Evolutionary conservation across 1,140 invertebrate species (phyloP).

Genomic region (Heliconius hermathena): DNA sequence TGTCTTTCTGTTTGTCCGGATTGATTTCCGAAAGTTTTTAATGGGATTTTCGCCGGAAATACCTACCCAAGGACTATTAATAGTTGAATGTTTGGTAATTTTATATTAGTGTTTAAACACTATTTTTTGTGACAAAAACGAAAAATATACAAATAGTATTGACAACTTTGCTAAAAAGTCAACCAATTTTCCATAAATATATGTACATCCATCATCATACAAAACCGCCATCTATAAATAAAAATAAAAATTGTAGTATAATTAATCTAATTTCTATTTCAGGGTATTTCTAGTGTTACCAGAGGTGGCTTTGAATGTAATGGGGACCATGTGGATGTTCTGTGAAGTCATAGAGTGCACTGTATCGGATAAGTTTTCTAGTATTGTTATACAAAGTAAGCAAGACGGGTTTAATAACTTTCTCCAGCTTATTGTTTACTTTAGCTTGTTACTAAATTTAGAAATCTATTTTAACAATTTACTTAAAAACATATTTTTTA

Average conservation of each 20-base stretch:
- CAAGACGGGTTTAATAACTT: constrained; percentile 19
- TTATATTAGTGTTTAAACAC: no score
- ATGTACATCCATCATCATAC: no score
- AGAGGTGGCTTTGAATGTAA: constrained; percentile 88
- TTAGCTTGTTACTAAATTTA: constrained; percentile 42
- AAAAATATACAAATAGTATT: no score
- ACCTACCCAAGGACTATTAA: no score
- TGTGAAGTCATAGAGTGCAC: constrained; percentile 85
- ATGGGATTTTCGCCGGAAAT: no score
- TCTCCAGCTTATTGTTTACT: background rate
- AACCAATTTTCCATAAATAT: no score
- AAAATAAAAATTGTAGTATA: background rate
- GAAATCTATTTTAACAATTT: background rate
- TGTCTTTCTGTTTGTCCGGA: no score
- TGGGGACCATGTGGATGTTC: constrained; percentile 92
- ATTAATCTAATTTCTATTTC: constrained; percentile 11
- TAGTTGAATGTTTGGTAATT: no score
- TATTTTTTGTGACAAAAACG: no score
- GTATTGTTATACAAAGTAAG: constrained; percentile 87
- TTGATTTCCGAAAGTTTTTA: no score
- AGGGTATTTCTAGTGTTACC: constrained; percentile 84
- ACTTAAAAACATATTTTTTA: constrained; percentile 58
- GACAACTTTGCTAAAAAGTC: no score
- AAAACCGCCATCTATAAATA: no score
- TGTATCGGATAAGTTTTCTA: constrained; percentile 86